phyloP scores from a whole-genome alignment of 2,797 vertebrate species.

The Bufotes viridis region DNA sequence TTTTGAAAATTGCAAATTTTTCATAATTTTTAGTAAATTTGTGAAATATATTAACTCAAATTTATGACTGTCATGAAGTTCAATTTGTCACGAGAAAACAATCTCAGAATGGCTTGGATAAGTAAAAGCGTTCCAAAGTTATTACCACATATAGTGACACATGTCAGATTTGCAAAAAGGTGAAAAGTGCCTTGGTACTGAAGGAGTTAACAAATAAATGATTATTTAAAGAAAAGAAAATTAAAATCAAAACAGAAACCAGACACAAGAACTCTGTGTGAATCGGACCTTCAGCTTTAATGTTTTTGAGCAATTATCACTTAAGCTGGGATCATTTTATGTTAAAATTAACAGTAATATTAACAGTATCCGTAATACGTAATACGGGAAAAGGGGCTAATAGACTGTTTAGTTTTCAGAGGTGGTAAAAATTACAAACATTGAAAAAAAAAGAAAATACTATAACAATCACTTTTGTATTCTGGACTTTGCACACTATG shows the following conservation, averaged over 20 bases:
- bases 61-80: no score
- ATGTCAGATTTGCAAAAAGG: no score
- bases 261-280: background rate
- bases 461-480: conserved; percentile 23
- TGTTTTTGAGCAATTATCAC: background rate
- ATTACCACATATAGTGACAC: no score
- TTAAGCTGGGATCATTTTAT: background rate
- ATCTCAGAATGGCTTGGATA: no score
- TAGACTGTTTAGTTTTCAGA: conserved; percentile 19
- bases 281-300: background rate
- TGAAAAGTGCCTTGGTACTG: background rate
- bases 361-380: background rate
- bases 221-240: background rate
- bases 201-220: background rate
- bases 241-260: background rate
- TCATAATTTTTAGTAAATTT: no score
- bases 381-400: background rate
- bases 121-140: no score
- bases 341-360: background rate
- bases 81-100: no score
- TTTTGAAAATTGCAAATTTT: no score
- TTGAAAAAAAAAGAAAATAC: no score
- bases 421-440: conserved; percentile 18
- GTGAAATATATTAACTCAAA: no score
- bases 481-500: conserved; percentile 18